Evolutionary conservation across 2,797 vertebrate species (phyloP), one percentile per base, ranked within the genome.

Genomic region (Scarus forsteni): DNA sequence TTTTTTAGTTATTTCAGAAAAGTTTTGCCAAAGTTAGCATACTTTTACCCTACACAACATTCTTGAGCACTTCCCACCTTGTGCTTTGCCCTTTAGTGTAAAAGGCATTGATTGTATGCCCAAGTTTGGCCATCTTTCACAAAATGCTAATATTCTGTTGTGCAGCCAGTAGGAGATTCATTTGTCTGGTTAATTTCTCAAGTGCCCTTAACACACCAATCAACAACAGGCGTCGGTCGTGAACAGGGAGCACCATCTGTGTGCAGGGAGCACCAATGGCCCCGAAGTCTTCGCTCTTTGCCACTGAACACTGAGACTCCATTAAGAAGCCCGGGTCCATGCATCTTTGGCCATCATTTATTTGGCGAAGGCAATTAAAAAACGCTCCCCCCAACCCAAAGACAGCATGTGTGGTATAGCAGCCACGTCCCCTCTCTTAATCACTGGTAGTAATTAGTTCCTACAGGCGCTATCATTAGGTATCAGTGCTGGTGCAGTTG

Each of bases 131-230:
- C 80, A 84, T 84, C 75, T 72, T 84, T 89, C 79, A 81, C 61
- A 56, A 71, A 73, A 77, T 77, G 78, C 62, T 85, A 83, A 91
- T 86, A 87, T 84, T 86, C 87, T 77, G 72, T 86, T 88, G 71
- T 81, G 81, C 79, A 77, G 79, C 80, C 88, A 9, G 69, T 76
- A 78, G 89, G 80, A 84, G 89, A 87, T 90, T 89, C 59, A 91
- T 92, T 93, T 91, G 88, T 89, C 89, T 85, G 86, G 88, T 89
- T 92, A 91, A 90, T 92, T 92, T 89, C 82, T 85, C 93, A 91
- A 84, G 88, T 90, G 88, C 85, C 89, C 87, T 91, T 86, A 93
- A 89, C 40, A 64, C 74, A 80, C 83, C 80, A 66, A 80, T 81
- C 89, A 84, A 89, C 81, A 83, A 87, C 71, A 81, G 73, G 72